Base-by-base conservation (phyloP, 2,113 vertebrate genomes). In the Heliornis fulica region DNA sequence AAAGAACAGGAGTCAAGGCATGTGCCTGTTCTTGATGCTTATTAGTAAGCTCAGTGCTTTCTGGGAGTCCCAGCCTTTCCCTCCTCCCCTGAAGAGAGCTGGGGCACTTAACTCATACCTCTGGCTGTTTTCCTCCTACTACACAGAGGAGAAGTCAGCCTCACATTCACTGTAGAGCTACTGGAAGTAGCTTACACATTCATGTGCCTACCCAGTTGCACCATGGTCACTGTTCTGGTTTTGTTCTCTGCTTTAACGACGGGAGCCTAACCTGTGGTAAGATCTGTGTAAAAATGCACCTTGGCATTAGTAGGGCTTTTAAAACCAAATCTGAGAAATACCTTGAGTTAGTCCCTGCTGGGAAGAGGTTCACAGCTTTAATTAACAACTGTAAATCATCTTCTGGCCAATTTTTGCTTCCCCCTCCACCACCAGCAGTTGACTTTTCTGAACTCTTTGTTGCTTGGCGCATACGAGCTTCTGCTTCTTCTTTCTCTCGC, bases 331-430 rank as follows among this genome's bases (percentile, higher is more conserved):
- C 28, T 0, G 9, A n/a, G n/a, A 69, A 90, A 57, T 97, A 99
- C 99, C 99, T 99, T 96, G 99, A 98, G 50, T 99, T 99, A 85
- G 99, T 99, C 94, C 99, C 99, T 70, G 99, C 99, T 40, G 99
- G 99, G 94, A 99, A 99, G 92, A 99, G 98, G 96, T 99, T 99
- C 96, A 99, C 99, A 25, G 99, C 99, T 98, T 99, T 99, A 98
- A 99, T 99, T 72, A 99, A 97, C 95, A 99, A 98, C 94, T 99
- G 99, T 36, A 99, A 98, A 91, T 99, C 99, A 36, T 99, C 99
- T 96, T 99, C 99, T 32, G 98, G 98, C 99, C 99, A 99, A 51
- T 98, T 98, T 96, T 99, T 99, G 90, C 98, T 98, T n/a, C 98
- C 98, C 4, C 97, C 97, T 23, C 98, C 98, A 22, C 98, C 97